Evolutionary conservation across 2,797 vertebrate species (phyloP).

Genomic region (Esox masquinongy): DNA sequence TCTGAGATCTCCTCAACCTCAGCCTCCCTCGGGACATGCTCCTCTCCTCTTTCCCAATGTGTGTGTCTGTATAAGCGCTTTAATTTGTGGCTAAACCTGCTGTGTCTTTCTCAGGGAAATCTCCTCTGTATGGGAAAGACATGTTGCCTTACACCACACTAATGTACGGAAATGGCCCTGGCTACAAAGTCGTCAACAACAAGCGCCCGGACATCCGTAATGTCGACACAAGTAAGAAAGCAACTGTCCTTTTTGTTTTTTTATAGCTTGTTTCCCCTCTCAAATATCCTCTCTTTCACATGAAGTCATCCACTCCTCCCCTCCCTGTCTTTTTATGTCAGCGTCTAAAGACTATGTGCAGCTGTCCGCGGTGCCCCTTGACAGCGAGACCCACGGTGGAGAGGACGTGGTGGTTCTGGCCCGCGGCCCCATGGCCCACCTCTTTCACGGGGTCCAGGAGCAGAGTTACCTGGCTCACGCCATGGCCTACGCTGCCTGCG

Average conservation of each 20-base stretch:
- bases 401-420: constrained; percentile 79
- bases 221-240: constrained; percentile 72
- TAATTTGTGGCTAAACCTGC: background rate
- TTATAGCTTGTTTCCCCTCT: background rate
- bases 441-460: constrained; percentile 79
- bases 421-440: constrained; percentile 80
- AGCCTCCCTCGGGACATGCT: background rate
- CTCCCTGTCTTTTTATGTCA: constrained; percentile 26
- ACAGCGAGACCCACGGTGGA: constrained; percentile 74
- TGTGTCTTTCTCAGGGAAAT: constrained; percentile 68
- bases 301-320: background rate
- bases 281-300: background rate
- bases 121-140: constrained; percentile 71
- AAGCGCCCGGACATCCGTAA: constrained; percentile 68
- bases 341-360: constrained; percentile 71
- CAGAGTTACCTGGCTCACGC: constrained; percentile 79
- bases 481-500: constrained; percentile 76
- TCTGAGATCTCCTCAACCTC: constrained; percentile 33
- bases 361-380: constrained; percentile 65
- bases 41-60: constrained; percentile 20
- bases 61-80: constrained; percentile 12
- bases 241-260: background rate
- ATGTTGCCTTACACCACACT: constrained; percentile 73
- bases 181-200: constrained; percentile 67
- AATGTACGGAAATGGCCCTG: constrained; percentile 78